phyloP scores from a whole-genome alignment of 2,888 invertebrate species.

The Acleris emargana region DNA sequence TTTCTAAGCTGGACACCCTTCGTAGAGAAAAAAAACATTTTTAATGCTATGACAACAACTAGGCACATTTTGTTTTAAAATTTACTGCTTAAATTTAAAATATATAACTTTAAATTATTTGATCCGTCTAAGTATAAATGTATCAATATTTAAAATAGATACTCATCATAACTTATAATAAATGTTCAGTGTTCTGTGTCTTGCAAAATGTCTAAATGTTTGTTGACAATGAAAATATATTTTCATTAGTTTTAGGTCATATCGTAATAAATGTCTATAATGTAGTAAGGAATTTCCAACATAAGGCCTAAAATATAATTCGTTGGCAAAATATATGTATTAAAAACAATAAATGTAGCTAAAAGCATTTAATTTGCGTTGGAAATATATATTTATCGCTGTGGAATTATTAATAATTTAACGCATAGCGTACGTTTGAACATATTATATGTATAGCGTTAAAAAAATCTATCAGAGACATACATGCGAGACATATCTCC shows the following conservation, averaged over 20 bases:
- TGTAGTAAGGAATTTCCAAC: conserved; percentile 36
- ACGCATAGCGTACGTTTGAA: conserved; percentile 33
- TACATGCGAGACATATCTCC: conserved; percentile 71
- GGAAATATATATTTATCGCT: conserved; percentile 37
- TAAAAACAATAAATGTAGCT: conserved; percentile 18
- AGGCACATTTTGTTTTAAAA: not conserved
- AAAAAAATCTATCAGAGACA: conserved; percentile 34
- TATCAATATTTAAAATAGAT: conserved; percentile 6
- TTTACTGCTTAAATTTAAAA: conserved; percentile 4
- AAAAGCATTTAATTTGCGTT: conserved; percentile 36
- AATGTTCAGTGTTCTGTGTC: conserved; percentile 30
- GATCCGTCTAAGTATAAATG: conserved; percentile 34
- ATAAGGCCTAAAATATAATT: conserved; percentile 39
- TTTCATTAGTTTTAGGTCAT: conserved; percentile 41
- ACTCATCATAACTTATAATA: conserved; percentile 17
- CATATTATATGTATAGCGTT: conserved; percentile 20
- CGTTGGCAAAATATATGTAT: conserved; percentile 19
- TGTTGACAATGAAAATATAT: conserved; percentile 73
- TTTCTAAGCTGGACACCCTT: conserved; percentile 5
- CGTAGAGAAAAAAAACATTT: not conserved
- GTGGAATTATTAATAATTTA: conserved; percentile 38
- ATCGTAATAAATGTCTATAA: not conserved
- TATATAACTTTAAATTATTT: conserved; percentile 14
- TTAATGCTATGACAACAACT: not conserved
- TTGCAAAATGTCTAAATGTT: conserved; percentile 29